Evolutionary conservation across 2,113 vertebrate genomes (phyloP).

Genomic region (Gorsachius goisagi): DNA sequence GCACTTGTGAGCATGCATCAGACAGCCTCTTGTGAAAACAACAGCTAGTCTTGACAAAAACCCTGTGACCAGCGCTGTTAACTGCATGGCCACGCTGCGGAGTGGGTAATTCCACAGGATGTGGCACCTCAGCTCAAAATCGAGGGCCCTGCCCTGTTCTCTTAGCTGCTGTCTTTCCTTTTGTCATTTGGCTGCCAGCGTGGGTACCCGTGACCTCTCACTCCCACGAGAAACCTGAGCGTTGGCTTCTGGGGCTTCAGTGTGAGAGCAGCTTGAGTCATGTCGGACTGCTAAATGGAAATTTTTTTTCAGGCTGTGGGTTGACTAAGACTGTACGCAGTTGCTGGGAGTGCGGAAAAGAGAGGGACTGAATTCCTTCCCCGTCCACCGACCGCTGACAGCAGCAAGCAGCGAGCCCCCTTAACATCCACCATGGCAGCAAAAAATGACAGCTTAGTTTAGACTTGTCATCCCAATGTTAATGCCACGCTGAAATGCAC

Average conservation of each 20-base stretch:
- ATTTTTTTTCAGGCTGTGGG: background rate
- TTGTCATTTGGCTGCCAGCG: background rate
- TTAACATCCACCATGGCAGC: background rate
- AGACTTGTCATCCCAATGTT: background rate
- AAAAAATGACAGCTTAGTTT: background rate
- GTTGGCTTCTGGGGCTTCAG: background rate
- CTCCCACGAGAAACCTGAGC: background rate
- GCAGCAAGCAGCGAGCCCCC: background rate
- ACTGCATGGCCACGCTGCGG: rapidly evolving
- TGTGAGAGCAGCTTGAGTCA: rapidly evolving
- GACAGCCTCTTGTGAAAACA: background rate
- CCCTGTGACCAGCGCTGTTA: background rate
- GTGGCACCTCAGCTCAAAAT: background rate
- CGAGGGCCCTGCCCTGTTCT: background rate
- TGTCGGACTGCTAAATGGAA: rapidly evolving
- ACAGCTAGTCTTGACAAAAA: too few species aligned
- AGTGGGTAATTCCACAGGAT: background rate
- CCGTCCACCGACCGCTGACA: background rate
- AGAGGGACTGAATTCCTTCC: background rate
- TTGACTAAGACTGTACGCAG: background rate
- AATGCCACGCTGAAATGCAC: background rate
- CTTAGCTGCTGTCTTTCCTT: background rate
- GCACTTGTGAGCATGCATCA: rapidly evolving
- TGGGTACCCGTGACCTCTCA: background rate
- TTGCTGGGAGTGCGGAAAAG: background rate